phyloP scores from a whole-genome alignment of 2,888 invertebrate species.

The Sminthurinus aureus region DNA sequence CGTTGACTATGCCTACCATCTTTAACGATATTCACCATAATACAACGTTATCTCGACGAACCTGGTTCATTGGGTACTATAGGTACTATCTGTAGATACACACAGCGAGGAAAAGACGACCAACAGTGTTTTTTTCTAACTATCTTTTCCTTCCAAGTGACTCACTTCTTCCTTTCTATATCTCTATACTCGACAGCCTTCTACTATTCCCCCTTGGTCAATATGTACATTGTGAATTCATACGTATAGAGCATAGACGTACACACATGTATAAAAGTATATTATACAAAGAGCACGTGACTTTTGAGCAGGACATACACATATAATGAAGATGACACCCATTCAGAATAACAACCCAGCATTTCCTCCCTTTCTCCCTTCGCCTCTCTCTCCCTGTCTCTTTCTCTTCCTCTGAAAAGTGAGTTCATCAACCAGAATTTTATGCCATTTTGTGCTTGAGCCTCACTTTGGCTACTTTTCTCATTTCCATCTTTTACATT shows the following conservation, averaged over 20 bases:
- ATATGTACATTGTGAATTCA: no score
- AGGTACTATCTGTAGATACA: constrained; percentile 2
- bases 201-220: no score
- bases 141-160: constrained; percentile 4
- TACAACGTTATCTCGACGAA: no score
- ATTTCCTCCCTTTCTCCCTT: neutral
- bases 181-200: no score
- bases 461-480: neutral
- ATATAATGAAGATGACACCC: constrained; percentile 31
- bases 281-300: constrained; percentile 2
- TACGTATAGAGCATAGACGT: no score
- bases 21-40: no score
- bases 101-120: neutral
- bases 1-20: no score
- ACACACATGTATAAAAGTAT: neutral
- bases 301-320: constrained; percentile 15
- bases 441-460: no score
- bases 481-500: neutral
- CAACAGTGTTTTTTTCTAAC: neutral
- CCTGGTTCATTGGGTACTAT: neutral
- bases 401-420: neutral
- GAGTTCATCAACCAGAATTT: neutral
- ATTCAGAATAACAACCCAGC: constrained; percentile 14
- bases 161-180: constrained; percentile 1
- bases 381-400: constrained; percentile 1